A percentile compares a stretch with the other conserved stretches of the same genome.
Conservation (phyloP, 2,113 vertebrate species). For the Platysteira castanea region DNA sequence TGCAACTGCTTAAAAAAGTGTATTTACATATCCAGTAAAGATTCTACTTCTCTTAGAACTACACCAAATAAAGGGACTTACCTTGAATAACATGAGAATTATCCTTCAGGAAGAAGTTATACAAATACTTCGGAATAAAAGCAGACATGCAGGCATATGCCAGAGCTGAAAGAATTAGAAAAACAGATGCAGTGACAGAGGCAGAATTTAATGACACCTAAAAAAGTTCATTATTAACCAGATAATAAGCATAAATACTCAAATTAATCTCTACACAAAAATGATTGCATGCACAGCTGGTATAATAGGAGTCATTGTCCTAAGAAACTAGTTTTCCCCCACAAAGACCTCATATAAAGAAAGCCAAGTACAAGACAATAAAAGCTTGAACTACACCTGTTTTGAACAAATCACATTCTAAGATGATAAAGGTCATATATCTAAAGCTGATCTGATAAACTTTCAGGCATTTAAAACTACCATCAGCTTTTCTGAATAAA, state of each 20-base stretch:
- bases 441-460: not conserved
- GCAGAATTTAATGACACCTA: not conserved
- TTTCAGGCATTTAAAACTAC: not conserved
- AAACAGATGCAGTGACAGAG: not conserved
- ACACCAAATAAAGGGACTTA: slow-evolving; percentile 58
- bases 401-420: not conserved
- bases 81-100: slow-evolving; percentile 99
- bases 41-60: not conserved
- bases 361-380: not conserved
- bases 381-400: not conserved
- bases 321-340: not conserved
- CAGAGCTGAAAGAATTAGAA: slow-evolving; percentile 78
- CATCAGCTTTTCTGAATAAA: not conserved
- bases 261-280: not conserved
- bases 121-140: slow-evolving; percentile 98
- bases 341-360: not conserved
- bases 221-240: not conserved
- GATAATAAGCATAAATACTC: not conserved
- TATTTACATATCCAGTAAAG: not conserved
- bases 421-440: not conserved
- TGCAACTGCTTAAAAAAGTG: not conserved
- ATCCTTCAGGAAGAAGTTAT: slow-evolving; percentile 99
- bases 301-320: not conserved
- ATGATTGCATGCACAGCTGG: not conserved
- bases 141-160: slow-evolving; percentile 98